Conservation (phyloP, 2,888 invertebrate genomes). For the Amiota minor region DNA sequence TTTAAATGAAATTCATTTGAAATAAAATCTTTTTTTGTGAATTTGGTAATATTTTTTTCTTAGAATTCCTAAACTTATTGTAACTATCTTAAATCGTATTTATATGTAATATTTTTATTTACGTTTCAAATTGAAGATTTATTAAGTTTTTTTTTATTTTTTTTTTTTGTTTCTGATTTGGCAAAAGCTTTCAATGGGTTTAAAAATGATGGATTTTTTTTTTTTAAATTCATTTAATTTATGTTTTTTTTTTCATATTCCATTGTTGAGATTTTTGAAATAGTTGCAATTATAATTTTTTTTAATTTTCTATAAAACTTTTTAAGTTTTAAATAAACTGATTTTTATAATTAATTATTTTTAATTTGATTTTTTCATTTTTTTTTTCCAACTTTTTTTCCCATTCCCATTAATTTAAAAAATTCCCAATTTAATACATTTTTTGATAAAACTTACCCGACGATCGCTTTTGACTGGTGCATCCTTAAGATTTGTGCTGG, state of each 20-base stretch:
- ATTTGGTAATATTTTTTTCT: too few species aligned
- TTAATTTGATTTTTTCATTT: not conserved
- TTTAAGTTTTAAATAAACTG: not conserved
- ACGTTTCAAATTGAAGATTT: too few species aligned
- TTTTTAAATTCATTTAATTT: not conserved
- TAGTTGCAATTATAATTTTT: too few species aligned
- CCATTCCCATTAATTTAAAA: not conserved
- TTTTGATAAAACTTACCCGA: conserved; percentile 68
- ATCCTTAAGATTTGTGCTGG: conserved; percentile 60
- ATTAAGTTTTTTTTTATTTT: too few species aligned
- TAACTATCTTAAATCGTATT: too few species aligned
- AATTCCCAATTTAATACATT: not conserved
- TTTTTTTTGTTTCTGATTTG: too few species aligned
- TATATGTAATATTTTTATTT: too few species aligned
- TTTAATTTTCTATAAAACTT: not conserved
- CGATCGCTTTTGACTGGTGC: conserved; percentile 72
- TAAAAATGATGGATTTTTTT: too few species aligned
- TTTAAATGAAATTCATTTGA: not conserved
- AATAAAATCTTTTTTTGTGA: not conserved
- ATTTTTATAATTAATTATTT: not conserved
- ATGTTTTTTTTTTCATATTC: not conserved
- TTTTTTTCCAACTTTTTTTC: not conserved
- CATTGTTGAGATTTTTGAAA: not conserved
- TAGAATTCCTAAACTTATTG: too few species aligned
- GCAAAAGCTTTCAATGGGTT: too few species aligned